Base-by-base conservation (phyloP, 2,797 vertebrate species). In the Tiaroga cobitis region DNA sequence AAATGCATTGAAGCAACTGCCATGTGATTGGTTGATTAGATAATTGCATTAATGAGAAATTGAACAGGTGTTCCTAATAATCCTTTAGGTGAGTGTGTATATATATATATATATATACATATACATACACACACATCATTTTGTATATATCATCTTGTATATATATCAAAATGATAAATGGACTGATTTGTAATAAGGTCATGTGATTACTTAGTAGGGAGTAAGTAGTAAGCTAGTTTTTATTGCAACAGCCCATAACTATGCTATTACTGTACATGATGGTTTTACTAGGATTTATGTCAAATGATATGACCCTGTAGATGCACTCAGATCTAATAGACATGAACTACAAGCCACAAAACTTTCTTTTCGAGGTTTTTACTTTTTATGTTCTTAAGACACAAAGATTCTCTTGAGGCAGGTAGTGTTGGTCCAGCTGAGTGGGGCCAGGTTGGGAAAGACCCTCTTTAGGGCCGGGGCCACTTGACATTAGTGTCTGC, bases 401-500 rank as follows among this genome's bases (percentile, higher is more conserved):
- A 24, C 51, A 73, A 16, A 34, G 19, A 63, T 26, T 59, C 24
- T 67, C 41, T 26, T 65, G 29, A 39, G 43, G 24, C 34, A 69
- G 61, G 63, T 68, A 56, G 46, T 59, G 49, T 56, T 43, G 37
- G 15, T 29, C 41, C n/a, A 26, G 8, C 4, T 24, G 49, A 15
- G 41, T 21, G 26, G 65, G 21, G 68, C 63, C 85, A 63, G 39
- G 32, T 34, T 75, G 46, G 13, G 51, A 54, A 41, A 54, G 56
- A 19, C 13, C 46, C 29, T 76, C 73, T 79, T 41, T 72, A 63
- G 74, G 15, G 78, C 81, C 74, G 4, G 34, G 83, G 46, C 83
- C 85, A 73, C 85, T 89, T 72, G 43, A 83, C 84, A 77, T 84
- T 80, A 85, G 46, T 61, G 34, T 89, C 78, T 88, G 59, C 79